Evolutionary conservation across 2,888 invertebrate species (phyloP), one percentile per base, ranked within the genome.

Genomic region (Octonoba sinensis): DNA sequence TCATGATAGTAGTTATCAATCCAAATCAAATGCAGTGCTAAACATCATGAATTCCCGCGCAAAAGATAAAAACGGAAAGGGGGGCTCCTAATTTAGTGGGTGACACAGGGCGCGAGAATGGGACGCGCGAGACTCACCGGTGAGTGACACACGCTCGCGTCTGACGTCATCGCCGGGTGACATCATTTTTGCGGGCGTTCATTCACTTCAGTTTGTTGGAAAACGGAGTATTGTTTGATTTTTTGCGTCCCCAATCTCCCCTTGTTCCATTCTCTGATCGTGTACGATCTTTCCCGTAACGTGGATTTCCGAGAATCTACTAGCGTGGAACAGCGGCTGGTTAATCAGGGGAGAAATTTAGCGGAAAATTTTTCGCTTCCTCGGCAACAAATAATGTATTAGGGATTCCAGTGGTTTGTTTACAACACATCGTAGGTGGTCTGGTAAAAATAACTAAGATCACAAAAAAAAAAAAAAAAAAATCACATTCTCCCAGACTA

Each of bases 101-200:
- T 82, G 81, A 82, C 81, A 82, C 70, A 82, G 65, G 65, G 27
- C 44, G 47, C 74, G 81, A 59, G 75, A 74, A 81, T 79, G 66
- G 73, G 56, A 64, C 27, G 49, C 49, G 46, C 51, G 71, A 46
- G 65, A 67, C 62, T 76, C 76, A 71, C 51, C 49, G 16, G 18
- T 54, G 54, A 51, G 66, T 73, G 73, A 74, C 69, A 74, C 81
- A 74, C 51, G 72, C 62, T 12, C 27, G 8, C 49, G n/a, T 47
- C 36, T 65, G 73, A 74, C 60, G 73, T 65, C 73, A 74, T 73
- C 72, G 3, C 44, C 3, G 27, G 44, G 51, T 79, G 69, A 79
- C 73, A 73, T 73, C 73, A 69, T 74, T 73, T 72, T 79, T 54
- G 20, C 62, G 47, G 70, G 59, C 82, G 82, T 82, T 82, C 82